A percentile compares a stretch with the other conserved stretches of the same genome.
Evolutionary conservation across 2,888 invertebrate species (phyloP).

Genomic region (Coleophora deauratella): DNA sequence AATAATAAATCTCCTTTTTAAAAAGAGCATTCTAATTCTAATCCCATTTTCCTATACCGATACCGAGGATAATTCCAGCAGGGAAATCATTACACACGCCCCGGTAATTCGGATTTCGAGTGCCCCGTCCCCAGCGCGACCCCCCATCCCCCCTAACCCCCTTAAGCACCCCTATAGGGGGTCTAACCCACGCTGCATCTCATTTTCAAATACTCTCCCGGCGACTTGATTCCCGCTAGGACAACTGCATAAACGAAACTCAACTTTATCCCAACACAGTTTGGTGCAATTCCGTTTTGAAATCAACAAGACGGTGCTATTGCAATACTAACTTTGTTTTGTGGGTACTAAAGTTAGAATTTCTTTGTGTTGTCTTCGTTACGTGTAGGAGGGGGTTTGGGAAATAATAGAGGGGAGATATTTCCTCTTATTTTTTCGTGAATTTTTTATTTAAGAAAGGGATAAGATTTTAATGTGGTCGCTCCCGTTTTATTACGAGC

Average conservation of each 20-base stretch:
- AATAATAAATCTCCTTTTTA: slow-evolving; percentile 12
- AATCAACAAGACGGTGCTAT: slow-evolving; percentile 22
- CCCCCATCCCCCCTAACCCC: slow-evolving; percentile 21
- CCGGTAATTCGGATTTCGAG: slow-evolving; percentile 71
- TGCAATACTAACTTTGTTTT: slow-evolving; percentile 57
- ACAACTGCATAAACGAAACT: slow-evolving; percentile 34
- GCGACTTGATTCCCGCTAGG: slow-evolving; percentile 47
- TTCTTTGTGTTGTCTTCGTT: slow-evolving; percentile 48
- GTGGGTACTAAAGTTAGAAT: slow-evolving; percentile 52
- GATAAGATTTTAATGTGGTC: slow-evolving; percentile 74
- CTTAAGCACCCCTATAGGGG: slow-evolving; percentile 25
- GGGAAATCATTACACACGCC: slow-evolving; percentile 74
- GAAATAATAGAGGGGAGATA: slow-evolving; percentile 65
- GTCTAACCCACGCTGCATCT: slow-evolving; percentile 55
- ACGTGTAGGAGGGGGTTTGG: slow-evolving; percentile 34
- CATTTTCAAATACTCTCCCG: slow-evolving; percentile 67
- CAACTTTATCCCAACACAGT: slow-evolving; percentile 35
- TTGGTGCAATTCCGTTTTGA: slow-evolving; percentile 33
- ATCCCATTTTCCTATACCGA: slow-evolving; percentile 24
- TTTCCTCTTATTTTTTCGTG: slow-evolving; percentile 69
- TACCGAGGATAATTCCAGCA: slow-evolving; percentile 65
- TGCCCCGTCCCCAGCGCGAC: slow-evolving; percentile 29
- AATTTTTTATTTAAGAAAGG: slow-evolving; percentile 75
- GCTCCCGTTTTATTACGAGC: slow-evolving; percentile 66
- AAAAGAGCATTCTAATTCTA: slow-evolving; percentile 46